phyloP scores from a whole-genome alignment of 2,797 vertebrate species.

The Antennarius maculatus region DNA sequence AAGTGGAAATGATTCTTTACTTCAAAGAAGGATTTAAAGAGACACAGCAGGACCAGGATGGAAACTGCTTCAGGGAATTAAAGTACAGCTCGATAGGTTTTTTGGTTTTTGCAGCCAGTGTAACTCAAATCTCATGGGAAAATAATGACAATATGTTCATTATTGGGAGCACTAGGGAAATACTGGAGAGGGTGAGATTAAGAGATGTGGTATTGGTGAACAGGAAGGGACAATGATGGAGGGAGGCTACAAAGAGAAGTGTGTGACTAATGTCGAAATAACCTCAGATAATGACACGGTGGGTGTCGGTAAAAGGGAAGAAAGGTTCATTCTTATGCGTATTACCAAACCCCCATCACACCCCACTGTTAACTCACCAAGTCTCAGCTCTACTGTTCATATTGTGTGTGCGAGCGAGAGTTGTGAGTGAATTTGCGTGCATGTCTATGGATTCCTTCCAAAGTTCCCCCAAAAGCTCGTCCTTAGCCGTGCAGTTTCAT shows the following conservation, averaged over 20 bases:
- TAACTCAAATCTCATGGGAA: conserved; percentile 23
- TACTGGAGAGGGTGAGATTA: conserved; percentile 64
- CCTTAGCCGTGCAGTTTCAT: conserved; percentile 69
- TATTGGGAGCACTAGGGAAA: conserved; percentile 34
- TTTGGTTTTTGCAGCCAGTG: conserved; percentile 31
- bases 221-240: conserved; percentile 59
- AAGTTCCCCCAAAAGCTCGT: conserved; percentile 57
- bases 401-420: conserved; percentile 28
- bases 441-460: conserved; percentile 37
- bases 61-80: conserved; percentile 22
- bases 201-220: conserved; percentile 64
- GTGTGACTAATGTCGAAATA: conserved; percentile 73
- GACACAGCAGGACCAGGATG: conserved; percentile 1
- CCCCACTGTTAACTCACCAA: conserved; percentile 71
- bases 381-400: conserved; percentile 40
- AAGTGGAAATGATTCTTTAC: conserved; percentile 40
- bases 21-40: conserved; percentile 44
- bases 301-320: conserved; percentile 61
- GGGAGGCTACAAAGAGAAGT: conserved; percentile 62
- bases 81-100: conserved; percentile 38
- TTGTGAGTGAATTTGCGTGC: conserved; percentile 27
- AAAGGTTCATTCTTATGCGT: conserved; percentile 72
- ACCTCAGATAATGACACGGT: conserved; percentile 70
- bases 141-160: conserved; percentile 48
- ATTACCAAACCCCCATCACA: conserved; percentile 72